Conservation (phyloP, 35 echinoderm and acorn worm species). For the Patiria miniata region DNA sequence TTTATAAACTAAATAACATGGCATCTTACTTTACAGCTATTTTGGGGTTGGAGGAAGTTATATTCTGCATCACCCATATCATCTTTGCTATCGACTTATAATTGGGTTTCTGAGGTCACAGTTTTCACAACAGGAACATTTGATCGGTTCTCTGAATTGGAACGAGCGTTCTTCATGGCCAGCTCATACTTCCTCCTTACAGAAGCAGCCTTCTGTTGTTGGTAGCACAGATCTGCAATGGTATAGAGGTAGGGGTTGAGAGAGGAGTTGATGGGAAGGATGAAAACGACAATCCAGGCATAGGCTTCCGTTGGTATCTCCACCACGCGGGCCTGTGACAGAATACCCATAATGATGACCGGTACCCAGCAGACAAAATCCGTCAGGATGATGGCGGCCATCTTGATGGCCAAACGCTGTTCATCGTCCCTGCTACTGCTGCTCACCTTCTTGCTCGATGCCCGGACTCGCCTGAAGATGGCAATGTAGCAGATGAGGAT, state of each 20-base stretch:
- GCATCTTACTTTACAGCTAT: no score
- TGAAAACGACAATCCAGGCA: conserved; percentile 83
- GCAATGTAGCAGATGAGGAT: conserved; percentile 57
- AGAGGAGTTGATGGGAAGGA: conserved; percentile 87
- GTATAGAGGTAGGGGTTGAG: conserved; percentile 87
- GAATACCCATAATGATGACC: conserved; percentile 76
- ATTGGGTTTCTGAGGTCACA: no score
- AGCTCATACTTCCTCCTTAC: no score
- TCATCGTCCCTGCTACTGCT: conserved; percentile 37
- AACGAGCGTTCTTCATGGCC: no score
- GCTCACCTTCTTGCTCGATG: conserved; percentile 18
- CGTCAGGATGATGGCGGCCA: conserved; percentile 78
- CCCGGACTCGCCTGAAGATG: conserved; percentile 58
- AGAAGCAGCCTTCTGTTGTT: background rate
- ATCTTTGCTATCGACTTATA: no score
- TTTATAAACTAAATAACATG: no score
- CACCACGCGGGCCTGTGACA: conserved; percentile 50
- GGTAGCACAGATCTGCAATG: conserved; percentile 5
- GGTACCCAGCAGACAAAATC: conserved; percentile 90
- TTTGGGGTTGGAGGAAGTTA: no score
- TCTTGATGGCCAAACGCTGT: conserved; percentile 71
- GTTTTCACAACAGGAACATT: no score
- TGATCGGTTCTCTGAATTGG: no score
- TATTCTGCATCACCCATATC: no score
- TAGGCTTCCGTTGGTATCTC: conserved; percentile 58